Base-by-base conservation (phyloP, 2,888 invertebrate species). In the Sepiola atlantica region DNA sequence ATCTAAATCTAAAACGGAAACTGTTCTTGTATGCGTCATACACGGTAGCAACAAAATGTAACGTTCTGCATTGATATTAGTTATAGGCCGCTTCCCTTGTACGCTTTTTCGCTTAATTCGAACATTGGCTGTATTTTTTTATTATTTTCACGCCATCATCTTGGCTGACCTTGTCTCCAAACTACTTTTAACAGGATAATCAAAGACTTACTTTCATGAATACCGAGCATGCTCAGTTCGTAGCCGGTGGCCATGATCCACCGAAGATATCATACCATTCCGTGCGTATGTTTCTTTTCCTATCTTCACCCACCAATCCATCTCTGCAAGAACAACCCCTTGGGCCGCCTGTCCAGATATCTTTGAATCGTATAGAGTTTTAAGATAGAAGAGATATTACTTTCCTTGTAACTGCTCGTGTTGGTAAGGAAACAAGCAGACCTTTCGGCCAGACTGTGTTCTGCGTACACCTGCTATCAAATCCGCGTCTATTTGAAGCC, bases 331-430 rank as follows among this genome's bases (percentile, higher is more conserved):
- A 45, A n/a, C n/a, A 4, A 14, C n/a, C 77, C 77, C n/a, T 14
- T 14, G 77, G n/a, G 77, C 16, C n/a, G 14, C 77, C n/a, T 77
- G n/a, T 16, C 32, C n/a, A n/a, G 77, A 77, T 45, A 45, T 77
- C 77, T 77, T 77, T n/a, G 77, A 77, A 77, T 77, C 77, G 14
- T n/a, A n/a, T n/a, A 10, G n/a, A 77, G n/a, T 77, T 77, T 77
- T n/a, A 77, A 77, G 77, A 77, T n/a, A 77, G n/a, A 77, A 77
- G 77, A 77, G n/a, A 77, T 77, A 77, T 77, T 77, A 77, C 77
- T 32, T 77, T 77, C 32, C 77, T n/a, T 77, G n/a, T n/a, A n/a
- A 32, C n/a, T 77, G 77, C 77, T 77, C 20, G 16, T n/a, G 16
- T 12, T 16, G 16, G n/a, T 77, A 77, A n/a, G 77, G 77, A 77